A percentile compares a stretch with the other conserved stretches of the same genome.
Conservation (phyloP, 92 coral and sea anemone genomes). For the Heteractis magnifica region DNA sequence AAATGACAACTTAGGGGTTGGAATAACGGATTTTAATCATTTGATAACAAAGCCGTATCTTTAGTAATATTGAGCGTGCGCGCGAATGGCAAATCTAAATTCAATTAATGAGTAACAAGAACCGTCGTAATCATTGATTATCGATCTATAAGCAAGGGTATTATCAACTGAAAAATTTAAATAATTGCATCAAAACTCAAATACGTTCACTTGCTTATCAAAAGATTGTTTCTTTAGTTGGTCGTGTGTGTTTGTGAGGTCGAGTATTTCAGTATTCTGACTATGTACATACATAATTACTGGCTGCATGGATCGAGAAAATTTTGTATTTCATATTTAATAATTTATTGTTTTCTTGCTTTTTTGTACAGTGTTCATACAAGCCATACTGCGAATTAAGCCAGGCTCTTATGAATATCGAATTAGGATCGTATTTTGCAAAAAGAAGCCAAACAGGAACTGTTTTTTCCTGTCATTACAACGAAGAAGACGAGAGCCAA, state of each 20-base stretch:
- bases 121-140: background rate
- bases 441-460: background rate
- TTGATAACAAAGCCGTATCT: background rate
- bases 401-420: background rate
- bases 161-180: background rate
- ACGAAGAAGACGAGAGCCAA: conserved; percentile 9
- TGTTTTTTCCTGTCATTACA: conserved; percentile 26
- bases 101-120: background rate
- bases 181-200: no score
- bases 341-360: background rate
- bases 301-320: background rate
- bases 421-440: background rate
- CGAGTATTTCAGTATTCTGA: no score
- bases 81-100: background rate
- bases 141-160: background rate
- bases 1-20: background rate
- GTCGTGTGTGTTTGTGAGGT: no score
- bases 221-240: no score
- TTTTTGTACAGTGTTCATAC: conserved; percentile 32
- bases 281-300: no score
- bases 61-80: background rate
- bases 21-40: background rate
- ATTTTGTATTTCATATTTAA: background rate
- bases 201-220: no score
- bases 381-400: conserved; percentile 24